Conservation (phyloP, 1,140 invertebrate genomes). For the Sarcophaga bullata region DNA sequence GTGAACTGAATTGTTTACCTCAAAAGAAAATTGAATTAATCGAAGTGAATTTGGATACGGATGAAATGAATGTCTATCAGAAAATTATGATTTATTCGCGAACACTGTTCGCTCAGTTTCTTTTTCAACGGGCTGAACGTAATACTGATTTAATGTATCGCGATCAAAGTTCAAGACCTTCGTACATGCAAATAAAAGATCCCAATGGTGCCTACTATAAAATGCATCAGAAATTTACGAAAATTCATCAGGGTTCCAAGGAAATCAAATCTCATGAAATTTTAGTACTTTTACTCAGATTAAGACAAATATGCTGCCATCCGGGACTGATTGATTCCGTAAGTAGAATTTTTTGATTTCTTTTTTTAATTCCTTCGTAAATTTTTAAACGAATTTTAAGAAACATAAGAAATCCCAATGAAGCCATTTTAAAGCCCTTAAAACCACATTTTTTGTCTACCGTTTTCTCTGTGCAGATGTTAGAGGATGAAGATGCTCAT, state of each 20-base stretch:
- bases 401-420: too few species aligned
- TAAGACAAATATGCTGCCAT: slow-evolving; percentile 91
- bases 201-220: slow-evolving; percentile 67
- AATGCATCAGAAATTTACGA: slow-evolving; percentile 72
- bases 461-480: slow-evolving; percentile 66
- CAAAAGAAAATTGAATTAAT: slow-evolving; percentile 71
- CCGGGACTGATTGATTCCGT: slow-evolving; percentile 76
- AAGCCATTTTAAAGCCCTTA: not conserved
- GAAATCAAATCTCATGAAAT: slow-evolving; percentile 80
- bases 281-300: slow-evolving; percentile 81
- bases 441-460: not conserved
- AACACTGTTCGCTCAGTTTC: slow-evolving; percentile 79
- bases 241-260: slow-evolving; percentile 69
- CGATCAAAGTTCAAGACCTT: slow-evolving; percentile 50
- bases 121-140: slow-evolving; percentile 78
- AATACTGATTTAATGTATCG: slow-evolving; percentile 64
- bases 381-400: too few species aligned
- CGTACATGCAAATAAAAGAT: slow-evolving; percentile 59
- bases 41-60: slow-evolving; percentile 71
- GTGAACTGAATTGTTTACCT: slow-evolving; percentile 73
- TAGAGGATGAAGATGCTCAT: slow-evolving; percentile 68
- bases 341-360: not conserved
- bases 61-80: slow-evolving; percentile 83
- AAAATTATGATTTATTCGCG: slow-evolving; percentile 79
- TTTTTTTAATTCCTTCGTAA: not conserved